Evolutionary conservation across 2,888 invertebrate species (phyloP), one percentile per base, ranked within the genome.

Genomic region (Lycaena phlaeas): DNA sequence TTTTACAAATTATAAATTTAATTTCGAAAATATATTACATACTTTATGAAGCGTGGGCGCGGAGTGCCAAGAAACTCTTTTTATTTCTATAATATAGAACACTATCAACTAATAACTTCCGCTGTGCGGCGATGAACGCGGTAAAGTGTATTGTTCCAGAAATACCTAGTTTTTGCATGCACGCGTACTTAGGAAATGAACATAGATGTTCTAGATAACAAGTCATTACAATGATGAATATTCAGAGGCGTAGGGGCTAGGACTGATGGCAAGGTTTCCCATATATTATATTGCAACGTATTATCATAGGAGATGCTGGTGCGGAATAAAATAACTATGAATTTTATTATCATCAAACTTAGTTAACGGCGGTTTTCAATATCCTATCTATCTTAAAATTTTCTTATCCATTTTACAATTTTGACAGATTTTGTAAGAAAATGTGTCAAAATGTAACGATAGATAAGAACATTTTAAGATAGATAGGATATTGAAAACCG

Each of bases 41-140:
- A 3, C 11, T 12, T 22, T 9, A 7, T 7, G 3, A 9, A 22
- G 11, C 11, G 11, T 18, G 11, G 12, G 34, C 11, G 12, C n/a
- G 18, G 9, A 34, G 22, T 34, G 34, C 17, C 4, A 14, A 11
- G 25, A 9, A 31, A 39, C 30, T 4, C 9, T 30, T 26, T 25
- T 25, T 15, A 30, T 39, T 26, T 26, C 22, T 17, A 17, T 26
- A 31, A 30, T 15, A 40, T 40, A 38, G 36, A 14, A 28, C 31
- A 14, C 27, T 48, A 46, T 49, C 43, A 36, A 11, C 12, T 41
- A 50, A 47, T 48, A 43, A 46, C 49, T 51, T 53, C 52, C 53
- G 44, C 34, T 42, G 18, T 29, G 10, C 14, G 11, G n/a, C 7
- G 14, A 11, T 25, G 10, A 26, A 28, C 30, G 25, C 25, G 25